These are phyloP conservation scores for Nannoperca australis DNA, from an alignment of 2,797 vertebrate genomes.

Conservation along the genomic window DNA sequence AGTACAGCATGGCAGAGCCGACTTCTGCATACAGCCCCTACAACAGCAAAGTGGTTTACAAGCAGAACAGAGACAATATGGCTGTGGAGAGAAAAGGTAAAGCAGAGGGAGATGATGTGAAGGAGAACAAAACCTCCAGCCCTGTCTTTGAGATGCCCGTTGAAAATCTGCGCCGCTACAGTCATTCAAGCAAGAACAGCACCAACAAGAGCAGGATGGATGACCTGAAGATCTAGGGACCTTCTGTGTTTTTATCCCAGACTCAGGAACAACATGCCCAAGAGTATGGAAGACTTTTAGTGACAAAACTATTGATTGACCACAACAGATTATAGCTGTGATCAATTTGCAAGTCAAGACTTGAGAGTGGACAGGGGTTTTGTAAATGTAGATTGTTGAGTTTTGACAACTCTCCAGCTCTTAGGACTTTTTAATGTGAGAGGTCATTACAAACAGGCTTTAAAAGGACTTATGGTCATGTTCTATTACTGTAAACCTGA, in stretches of 20 bases:
- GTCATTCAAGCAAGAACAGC: slow-evolving; percentile 87
- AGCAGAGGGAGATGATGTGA: slow-evolving; percentile 71
- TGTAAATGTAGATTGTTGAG: neutral
- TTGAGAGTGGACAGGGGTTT: slow-evolving; percentile 12
- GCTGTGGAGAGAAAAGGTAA: slow-evolving; percentile 86
- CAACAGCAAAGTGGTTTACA: slow-evolving; percentile 80
- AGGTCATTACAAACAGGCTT: neutral
- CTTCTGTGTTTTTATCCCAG: neutral
- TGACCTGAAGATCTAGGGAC: slow-evolving; percentile 83
- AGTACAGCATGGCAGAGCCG: slow-evolving; percentile 80
- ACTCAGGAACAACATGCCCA: slow-evolving; percentile 17
- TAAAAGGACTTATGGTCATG: neutral
- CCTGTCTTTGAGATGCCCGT: slow-evolving; percentile 56
- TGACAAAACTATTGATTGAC: slow-evolving; percentile 12
- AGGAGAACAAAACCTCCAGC: slow-evolving; percentile 68
- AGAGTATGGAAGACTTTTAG: neutral
- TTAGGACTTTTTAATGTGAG: slow-evolving; percentile 1
- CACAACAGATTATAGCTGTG: neutral
- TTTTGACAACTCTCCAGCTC: neutral
- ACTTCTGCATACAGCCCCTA: slow-evolving; percentile 79
- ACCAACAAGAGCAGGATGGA: slow-evolving; percentile 84
- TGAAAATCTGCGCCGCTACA: slow-evolving; percentile 80
- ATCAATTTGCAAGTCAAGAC: slow-evolving; percentile 5
- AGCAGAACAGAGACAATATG: slow-evolving; percentile 89
- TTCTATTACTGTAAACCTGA: neutral